A percentile compares a stretch with the other conserved stretches of the same genome.
phyloP scores from a whole-genome alignment of 2,113 vertebrate genomes.

The Phocoena phocoena region DNA sequence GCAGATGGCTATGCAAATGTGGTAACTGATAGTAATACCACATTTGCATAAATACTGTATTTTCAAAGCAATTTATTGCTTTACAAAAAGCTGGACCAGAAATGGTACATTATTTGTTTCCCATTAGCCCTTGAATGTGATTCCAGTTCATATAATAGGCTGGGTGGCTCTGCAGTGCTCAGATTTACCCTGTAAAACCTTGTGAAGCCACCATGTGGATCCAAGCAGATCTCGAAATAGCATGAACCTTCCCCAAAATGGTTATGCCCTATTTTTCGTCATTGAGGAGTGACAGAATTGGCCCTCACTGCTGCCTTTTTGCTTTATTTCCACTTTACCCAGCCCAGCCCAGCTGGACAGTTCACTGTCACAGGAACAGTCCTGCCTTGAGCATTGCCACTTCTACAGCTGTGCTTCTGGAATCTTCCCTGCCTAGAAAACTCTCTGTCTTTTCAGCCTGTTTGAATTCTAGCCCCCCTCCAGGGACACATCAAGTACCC shows the following conservation, averaged over 20 bases:
- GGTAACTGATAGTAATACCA: slow-evolving; percentile 73
- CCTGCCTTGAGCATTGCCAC: neutral
- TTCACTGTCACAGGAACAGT: neutral
- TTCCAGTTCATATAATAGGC: slow-evolving; percentile 21
- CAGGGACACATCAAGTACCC: neutral
- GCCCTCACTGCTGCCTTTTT: neutral
- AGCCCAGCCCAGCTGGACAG: neutral
- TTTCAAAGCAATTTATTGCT: slow-evolving; percentile 64
- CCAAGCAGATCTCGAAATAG: neutral
- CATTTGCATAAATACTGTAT: slow-evolving; percentile 75
- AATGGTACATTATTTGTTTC: slow-evolving; percentile 56
- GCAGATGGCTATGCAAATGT: slow-evolving; percentile 74
- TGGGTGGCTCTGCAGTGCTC: neutral
- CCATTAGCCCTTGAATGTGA: slow-evolving; percentile 29
- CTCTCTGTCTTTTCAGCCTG: neutral
- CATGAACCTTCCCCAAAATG: neutral
- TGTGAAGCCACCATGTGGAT: neutral
- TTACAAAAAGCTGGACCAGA: slow-evolving; percentile 60
- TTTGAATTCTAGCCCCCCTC: neutral
- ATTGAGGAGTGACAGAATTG: neutral
- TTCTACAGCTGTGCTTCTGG: neutral
- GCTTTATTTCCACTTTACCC: neutral
- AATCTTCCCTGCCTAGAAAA: neutral
- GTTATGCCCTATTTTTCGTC: neutral
- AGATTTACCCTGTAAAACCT: neutral